phyloP scores from a whole-genome alignment of 2,113 vertebrate species.

The Dermatemys mawii region DNA sequence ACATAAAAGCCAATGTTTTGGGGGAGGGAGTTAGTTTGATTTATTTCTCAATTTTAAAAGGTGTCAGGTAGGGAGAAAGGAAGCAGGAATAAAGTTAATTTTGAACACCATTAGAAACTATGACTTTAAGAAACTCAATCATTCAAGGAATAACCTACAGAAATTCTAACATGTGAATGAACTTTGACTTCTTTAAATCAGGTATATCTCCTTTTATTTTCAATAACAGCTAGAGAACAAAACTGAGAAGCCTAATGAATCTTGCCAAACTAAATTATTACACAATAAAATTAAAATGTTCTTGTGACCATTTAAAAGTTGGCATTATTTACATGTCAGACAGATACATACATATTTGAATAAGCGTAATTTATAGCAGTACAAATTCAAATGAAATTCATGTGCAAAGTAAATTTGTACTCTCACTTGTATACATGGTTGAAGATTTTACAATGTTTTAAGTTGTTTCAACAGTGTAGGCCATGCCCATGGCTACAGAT shows the following conservation, averaged over 20 bases:
- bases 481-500: not conserved
- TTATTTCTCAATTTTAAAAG: not conserved
- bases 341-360: not conserved
- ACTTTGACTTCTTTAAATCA: not conserved
- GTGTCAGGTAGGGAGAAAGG: not conserved
- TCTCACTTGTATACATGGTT: not conserved
- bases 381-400: not conserved
- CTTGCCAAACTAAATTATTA: not conserved
- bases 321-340: not conserved
- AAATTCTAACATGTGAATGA: not conserved
- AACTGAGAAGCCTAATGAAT: not conserved
- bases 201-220: not conserved
- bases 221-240: too few species aligned
- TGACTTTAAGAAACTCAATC: not conserved
- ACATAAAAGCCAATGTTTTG: slow-evolving; percentile 24
- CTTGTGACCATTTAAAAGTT: not conserved
- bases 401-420: not conserved
- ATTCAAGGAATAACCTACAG: not conserved
- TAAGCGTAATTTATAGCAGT: not conserved
- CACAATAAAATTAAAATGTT: not conserved
- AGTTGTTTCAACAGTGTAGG: not conserved
- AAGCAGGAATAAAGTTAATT: not conserved
- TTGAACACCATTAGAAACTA: not conserved
- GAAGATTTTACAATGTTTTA: not conserved
- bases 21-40: not conserved